Evolutionary conservation across 1,140 invertebrate species (phyloP).

Genomic region (Semibalanus balanoides): DNA sequence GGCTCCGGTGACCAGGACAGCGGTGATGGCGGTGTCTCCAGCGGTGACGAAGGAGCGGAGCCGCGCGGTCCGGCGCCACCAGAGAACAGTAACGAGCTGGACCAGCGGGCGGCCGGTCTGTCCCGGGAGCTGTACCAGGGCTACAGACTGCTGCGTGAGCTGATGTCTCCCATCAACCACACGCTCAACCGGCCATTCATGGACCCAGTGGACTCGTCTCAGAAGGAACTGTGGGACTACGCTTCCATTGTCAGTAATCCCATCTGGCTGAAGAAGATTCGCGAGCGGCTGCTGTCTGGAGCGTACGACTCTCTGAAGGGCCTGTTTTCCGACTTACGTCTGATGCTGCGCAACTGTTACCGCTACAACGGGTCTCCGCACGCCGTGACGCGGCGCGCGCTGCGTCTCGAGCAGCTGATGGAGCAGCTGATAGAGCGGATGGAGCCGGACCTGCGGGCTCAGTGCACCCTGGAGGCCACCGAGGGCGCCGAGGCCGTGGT

Average conservation of each 20-base stretch:
- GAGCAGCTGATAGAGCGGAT: constrained; percentile 30
- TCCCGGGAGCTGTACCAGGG: not conserved
- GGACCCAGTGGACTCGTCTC: not conserved
- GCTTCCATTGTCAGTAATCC: not conserved
- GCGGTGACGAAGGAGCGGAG: not conserved
- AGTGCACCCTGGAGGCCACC: not conserved
- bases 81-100: not conserved
- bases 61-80: no score
- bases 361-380: constrained; percentile 35
- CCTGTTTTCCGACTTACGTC: constrained; percentile 30
- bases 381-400: constrained; percentile 31
- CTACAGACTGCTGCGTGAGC: not conserved
- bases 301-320: not conserved
- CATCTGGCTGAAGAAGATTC: not conserved
- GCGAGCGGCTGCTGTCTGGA: not conserved
- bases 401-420: constrained; percentile 33
- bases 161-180: not conserved
- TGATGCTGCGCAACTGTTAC: constrained; percentile 38
- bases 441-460: not conserved
- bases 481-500: not conserved
- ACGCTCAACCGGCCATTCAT: not conserved
- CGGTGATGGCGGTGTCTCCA: not conserved
- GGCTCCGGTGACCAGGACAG: no score
- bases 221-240: not conserved
- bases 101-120: not conserved